These are phyloP conservation scores for Grus americana DNA, from an alignment of 2,113 vertebrate genomes.

Conservation along the genomic window DNA sequence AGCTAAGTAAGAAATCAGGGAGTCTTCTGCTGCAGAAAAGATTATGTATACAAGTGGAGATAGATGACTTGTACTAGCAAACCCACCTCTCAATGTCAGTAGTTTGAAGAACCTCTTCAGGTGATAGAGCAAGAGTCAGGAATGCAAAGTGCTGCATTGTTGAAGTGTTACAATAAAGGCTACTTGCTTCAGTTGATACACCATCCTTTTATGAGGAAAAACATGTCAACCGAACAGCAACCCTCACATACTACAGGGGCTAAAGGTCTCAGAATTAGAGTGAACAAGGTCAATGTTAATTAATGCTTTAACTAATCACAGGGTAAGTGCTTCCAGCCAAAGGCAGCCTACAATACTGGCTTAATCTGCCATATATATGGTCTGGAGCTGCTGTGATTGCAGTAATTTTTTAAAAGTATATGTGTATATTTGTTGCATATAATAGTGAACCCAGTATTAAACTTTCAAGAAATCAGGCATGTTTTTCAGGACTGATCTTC, in stretches of 20 bases:
- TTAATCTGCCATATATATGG: neutral
- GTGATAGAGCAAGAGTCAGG: neutral
- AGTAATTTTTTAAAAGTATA: neutral
- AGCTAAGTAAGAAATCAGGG: neutral
- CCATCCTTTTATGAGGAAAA: neutral
- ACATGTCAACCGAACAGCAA: neutral
- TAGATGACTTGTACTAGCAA: slow-evolving; percentile 23
- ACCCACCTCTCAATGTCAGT: neutral
- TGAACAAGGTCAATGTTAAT: slow-evolving; percentile 64
- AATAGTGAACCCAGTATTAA: neutral
- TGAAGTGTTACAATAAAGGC: neutral
- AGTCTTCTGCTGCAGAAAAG: neutral
- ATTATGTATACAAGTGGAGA: neutral
- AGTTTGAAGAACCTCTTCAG: neutral
- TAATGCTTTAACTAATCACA: slow-evolving; percentile 54
- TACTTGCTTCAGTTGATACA: neutral
- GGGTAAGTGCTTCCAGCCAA: slow-evolving; percentile 51
- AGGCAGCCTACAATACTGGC: neutral
- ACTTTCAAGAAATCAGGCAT: neutral
- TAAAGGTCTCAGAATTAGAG: slow-evolving; percentile 52
- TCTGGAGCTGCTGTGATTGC: neutral
- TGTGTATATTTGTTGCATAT: neutral
- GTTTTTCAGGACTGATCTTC: neutral
- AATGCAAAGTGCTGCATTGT: neutral
- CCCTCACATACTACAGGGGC: neutral